Percentiles rank a stretch among this genome's conserved stretches.
phyloP scores from a whole-genome alignment of 2,888 invertebrate genomes.

The Cephus nigrinus region DNA sequence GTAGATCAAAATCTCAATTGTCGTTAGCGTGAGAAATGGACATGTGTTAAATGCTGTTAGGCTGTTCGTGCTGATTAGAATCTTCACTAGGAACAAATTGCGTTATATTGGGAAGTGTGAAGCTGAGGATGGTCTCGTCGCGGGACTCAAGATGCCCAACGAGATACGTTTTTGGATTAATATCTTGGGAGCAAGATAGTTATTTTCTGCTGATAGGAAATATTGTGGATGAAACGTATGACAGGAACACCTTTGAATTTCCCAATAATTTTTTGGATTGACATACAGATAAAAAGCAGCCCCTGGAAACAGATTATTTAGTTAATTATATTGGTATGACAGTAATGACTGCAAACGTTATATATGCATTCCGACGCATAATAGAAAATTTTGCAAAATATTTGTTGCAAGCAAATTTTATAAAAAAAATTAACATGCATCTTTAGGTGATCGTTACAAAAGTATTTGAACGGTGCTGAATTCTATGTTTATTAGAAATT shows the following conservation, averaged over 20 bases:
- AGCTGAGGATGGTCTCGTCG: slow-evolving; percentile 13
- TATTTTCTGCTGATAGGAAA: neutral
- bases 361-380: neutral
- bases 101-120: slow-evolving; percentile 15
- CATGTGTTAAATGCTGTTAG: slow-evolving; percentile 46
- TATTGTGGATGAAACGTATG: neutral
- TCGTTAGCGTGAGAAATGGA: slow-evolving; percentile 43
- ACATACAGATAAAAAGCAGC: neutral
- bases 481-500: neutral
- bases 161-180: slow-evolving; percentile 10
- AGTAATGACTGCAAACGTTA: neutral
- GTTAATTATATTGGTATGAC: no score
- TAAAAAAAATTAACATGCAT: no score
- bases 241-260: neutral
- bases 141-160: slow-evolving; percentile 20
- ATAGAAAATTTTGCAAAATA: neutral
- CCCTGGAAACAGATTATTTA: no score
- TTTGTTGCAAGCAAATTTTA: neutral
- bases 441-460: no score
- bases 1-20: slow-evolving; percentile 43
- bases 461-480: no score
- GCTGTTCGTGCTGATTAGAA: slow-evolving; percentile 2
- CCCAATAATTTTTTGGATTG: neutral
- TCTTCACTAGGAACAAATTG: slow-evolving; percentile 13
- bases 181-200: neutral